phyloP scores from a whole-genome alignment of 2,113 vertebrate genomes.

The Hypomesus transpacificus region DNA sequence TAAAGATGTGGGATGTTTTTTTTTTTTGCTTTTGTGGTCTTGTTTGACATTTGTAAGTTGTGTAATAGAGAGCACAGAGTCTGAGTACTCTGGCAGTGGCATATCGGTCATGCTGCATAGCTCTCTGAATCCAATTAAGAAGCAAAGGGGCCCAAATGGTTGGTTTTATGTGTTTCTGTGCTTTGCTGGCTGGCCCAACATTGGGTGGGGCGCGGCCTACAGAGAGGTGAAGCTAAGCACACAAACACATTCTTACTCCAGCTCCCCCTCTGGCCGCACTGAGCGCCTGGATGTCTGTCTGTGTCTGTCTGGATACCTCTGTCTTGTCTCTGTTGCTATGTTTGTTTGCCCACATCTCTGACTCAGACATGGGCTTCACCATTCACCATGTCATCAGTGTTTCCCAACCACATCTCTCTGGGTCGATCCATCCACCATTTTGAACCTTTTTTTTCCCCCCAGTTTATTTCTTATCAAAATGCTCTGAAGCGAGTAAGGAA shows the following conservation, averaged over 20 bases:
- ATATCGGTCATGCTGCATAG: slow-evolving; percentile 65
- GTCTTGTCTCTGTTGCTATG: not conserved
- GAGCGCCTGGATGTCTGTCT: slow-evolving; percentile 11
- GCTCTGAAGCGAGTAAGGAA: no score
- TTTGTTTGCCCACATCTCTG: not conserved
- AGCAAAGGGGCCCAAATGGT: slow-evolving; percentile 60
- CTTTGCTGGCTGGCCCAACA: slow-evolving; percentile 56
- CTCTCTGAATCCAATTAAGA: slow-evolving; percentile 71
- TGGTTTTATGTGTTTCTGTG: slow-evolving; percentile 60
- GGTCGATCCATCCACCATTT: no score
- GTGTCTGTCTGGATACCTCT: slow-evolving; percentile 1
- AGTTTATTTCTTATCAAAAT: no score
- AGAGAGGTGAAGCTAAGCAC: slow-evolving; percentile 61
- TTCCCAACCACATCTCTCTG: no score
- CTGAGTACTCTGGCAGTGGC: slow-evolving; percentile 56
- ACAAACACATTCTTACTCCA: slow-evolving; percentile 66
- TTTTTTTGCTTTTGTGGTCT: slow-evolving; percentile 47
- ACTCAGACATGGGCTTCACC: no score
- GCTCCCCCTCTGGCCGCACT: slow-evolving; percentile 36
- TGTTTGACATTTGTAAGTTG: slow-evolving; percentile 61
- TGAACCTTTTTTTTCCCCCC: no score
- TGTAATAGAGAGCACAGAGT: slow-evolving; percentile 58
- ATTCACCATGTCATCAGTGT: no score
- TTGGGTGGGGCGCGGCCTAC: slow-evolving; percentile 63
- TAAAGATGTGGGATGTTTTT: slow-evolving; percentile 37